Base-by-base conservation (phyloP, 2,113 vertebrate genomes). In the Ailurus styani region DNA sequence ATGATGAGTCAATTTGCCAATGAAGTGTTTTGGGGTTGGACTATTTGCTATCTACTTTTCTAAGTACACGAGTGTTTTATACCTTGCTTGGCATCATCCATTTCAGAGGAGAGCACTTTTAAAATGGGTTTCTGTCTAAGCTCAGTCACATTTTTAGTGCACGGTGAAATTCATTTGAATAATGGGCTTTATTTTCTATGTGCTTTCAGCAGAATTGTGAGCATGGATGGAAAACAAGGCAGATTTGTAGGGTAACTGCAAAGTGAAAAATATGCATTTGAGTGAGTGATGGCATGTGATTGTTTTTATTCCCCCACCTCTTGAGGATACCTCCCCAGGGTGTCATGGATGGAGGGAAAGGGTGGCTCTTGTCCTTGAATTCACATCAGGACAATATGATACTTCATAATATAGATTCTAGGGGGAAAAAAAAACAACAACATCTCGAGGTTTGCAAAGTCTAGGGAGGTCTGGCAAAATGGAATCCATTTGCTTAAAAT, bases 401-500 rank as follows among this genome's bases (percentile, higher is more conserved):
- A 97, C 96, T 98, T 98, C 72, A 89, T 95, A 93, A 91, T 98
- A 97, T 96, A 98, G 96, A 8, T 98, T 98, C 97, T 82, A 87
- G 0, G 73, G 3, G 27, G 27, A 54, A 54, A 29, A 29, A 72
- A 45, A 54, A n/a, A n/a, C n/a, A n/a, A n/a, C n/a, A n/a, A n/a
- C n/a, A 97, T 85, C 95, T 94, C 83, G 88, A 98, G 96, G 96
- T 96, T 92, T 84, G 81, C 96, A 95, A 97, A 98, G 96, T 98
- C 98, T 91, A 97, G 98, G 97, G 96, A 0, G 0, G 94, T 83
- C 87, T 20, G 52, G 87, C 97, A 98, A 97, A 96, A 98, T 98
- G 98, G 97, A 98, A 98, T 98, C 97, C 97, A 95, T 96, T 98
- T 85, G 18, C 97, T 98, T 97, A 97, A 97, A 98, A 98, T 98